Evolutionary conservation across 1,140 invertebrate genomes (phyloP).

Genomic region (Goniozus legneri): DNA sequence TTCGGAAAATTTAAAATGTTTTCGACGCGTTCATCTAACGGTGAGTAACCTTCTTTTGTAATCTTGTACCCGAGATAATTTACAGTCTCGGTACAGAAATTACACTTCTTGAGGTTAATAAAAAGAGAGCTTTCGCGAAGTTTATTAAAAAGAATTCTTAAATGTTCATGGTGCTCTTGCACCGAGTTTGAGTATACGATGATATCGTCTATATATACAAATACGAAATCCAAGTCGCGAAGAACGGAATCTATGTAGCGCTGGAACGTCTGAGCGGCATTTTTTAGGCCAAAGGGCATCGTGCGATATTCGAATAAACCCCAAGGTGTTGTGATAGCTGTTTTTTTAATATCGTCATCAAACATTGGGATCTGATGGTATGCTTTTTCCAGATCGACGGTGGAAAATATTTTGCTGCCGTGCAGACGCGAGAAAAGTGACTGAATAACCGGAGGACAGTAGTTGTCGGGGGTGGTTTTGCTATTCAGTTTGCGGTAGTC

Average conservation of each 20-base stretch:
- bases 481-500: too few relatives aligned
- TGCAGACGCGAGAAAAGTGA: too few relatives aligned
- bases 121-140: too few relatives aligned
- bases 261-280: constrained; percentile 1
- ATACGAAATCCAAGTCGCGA: not conserved
- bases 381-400: too few relatives aligned
- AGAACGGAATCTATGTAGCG: not conserved
- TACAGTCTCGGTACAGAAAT: too few relatives aligned
- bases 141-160: not conserved
- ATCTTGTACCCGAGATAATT: too few relatives aligned
- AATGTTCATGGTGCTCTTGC: not conserved
- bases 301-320: constrained; percentile 36
- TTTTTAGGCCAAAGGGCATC: constrained; percentile 32
- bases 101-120: too few relatives aligned
- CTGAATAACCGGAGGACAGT: too few relatives aligned
- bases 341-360: constrained; percentile 36
- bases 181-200: not conserved
- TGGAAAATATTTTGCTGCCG: too few relatives aligned
- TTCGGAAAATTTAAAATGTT: too few relatives aligned
- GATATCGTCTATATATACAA: not conserved
- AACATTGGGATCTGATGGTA: too few relatives aligned
- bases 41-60: not conserved
- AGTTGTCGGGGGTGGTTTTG: constrained; percentile 6
- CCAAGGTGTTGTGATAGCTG: constrained; percentile 37
- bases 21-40: not conserved